Base-by-base conservation (phyloP, 2,797 vertebrate genomes). In the Sciaenops ocellatus region DNA sequence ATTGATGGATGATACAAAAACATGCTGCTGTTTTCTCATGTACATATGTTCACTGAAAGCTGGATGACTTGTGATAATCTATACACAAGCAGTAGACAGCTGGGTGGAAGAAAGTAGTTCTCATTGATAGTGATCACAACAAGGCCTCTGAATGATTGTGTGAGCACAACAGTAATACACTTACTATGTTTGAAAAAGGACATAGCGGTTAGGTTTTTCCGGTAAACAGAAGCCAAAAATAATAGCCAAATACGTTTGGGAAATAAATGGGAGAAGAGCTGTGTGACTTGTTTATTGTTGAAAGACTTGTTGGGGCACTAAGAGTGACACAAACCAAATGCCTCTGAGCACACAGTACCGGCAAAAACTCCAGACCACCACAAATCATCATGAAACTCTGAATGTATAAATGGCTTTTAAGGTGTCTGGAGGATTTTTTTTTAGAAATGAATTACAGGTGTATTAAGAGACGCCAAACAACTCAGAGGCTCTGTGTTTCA, bases 251-350 rank as follows among this genome's bases (percentile, higher is more conserved):
- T 34, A 66, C 70, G 0, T 68, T 60, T 70, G 76, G 79, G 76
- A 79, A 82, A 84, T 84, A 84, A 79, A 34, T n/a, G 30, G 15
- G 6, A 24, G 46, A 34, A 17, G 42, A 42, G 48, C 46, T 38
- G 30, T 61, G 26, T 77, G 51, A 63, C 50, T 69, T 74, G 50
- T 48, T 47, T 83, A 18, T 83, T 72, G 72, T 38, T 56, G 4
- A 60, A 52, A n/a, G 28, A 66, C 47, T 38, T 62, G 30, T 28
- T 20, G 51, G 20, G 59, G 18, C 12, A 48, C 26, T 52, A 22
- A 28, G 48, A 73, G 59, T 20, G 42, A 81, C 75, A 65, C 54
- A 26, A 60, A 80, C n/a, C 71, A 75, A 56, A 71, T 66, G 24
- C 1, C 30, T 22, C 28, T 68, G 42, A 57, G 42, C 62, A 57